Base-by-base conservation (phyloP, 2,888 invertebrate species). In the Podabrus alpinus region DNA sequence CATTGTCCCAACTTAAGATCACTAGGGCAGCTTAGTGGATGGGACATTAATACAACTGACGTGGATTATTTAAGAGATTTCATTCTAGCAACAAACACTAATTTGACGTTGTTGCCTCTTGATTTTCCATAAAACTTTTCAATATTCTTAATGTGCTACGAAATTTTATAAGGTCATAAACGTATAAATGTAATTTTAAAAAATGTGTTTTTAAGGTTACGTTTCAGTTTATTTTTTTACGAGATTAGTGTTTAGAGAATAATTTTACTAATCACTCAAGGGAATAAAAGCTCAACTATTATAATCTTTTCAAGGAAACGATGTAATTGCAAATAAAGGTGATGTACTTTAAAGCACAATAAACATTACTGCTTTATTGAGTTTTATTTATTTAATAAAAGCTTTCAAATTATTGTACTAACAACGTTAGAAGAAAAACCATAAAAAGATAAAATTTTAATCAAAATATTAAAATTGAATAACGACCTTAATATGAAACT, bases 21-120 rank as follows among this genome's bases (percentile, higher is more conserved):
- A 77, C 87, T 93, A 11, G 93, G 93, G 0, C 91, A 93, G 83
- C 85, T 93, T 15, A 92, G 90, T 66, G 92, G 92, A 0, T 93
- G 93, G 93, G 89, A 90, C 76, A 88, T 92, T 77, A 90, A 90
- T 0, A 90, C 91, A 0, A 92, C 92, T 80, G 93, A 93, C 79
- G 88, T 93, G 86, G 91, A 92, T 84, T 87, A 92, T 59, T 89
- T 93, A 85, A 88, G 92, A 77, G 91, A 91, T 13, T 88, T 93
- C 77, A 89, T 92, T 25, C 89, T 91, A 17, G 91, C 92, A 81
- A 91, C 92, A 62, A 93, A 93, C 81, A 91, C 90, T 1, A 90
- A 92, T 83, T 86, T 93, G 78, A 90, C 92, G 10, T 69, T 77
- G 25, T 62, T 74, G 15, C 77, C 77, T 13, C 60, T 59, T 1